phyloP scores from a whole-genome alignment of 2,888 invertebrate genomes.

The Oscheius sp. region DNA sequence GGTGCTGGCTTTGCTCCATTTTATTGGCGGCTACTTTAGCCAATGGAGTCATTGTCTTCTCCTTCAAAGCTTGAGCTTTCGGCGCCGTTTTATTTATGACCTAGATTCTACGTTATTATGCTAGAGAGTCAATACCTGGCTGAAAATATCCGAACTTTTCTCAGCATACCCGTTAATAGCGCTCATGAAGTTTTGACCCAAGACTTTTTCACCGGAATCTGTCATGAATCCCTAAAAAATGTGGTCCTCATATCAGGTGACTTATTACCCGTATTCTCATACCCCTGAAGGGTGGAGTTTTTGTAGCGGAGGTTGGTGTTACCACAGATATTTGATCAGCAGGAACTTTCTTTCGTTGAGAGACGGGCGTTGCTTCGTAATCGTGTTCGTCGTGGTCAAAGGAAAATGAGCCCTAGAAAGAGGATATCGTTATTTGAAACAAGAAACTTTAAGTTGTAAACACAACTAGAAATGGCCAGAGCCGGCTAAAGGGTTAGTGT shows the following conservation, averaged over 20 bases:
- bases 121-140: conserved; percentile 44
- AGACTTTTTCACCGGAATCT: conserved; percentile 64
- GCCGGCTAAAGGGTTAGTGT: too few species aligned
- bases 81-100: conserved; percentile 68
- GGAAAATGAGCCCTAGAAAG: conserved; percentile 58
- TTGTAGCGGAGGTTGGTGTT: conserved; percentile 40
- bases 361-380: conserved; percentile 55
- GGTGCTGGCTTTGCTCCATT: conserved; percentile 66
- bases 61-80: conserved; percentile 67
- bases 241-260: background rate
- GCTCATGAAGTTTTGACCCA: conserved; percentile 66
- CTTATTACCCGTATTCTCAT: conserved; percentile 42
- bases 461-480: too few species aligned
- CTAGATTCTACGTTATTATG: conserved; percentile 31
- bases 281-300: conserved; percentile 49
- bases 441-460: too few species aligned
- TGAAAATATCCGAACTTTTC: conserved; percentile 67
- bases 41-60: conserved; percentile 66
- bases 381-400: conserved; percentile 58
- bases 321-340: background rate
- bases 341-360: conserved; percentile 35
- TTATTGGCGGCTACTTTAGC: conserved; percentile 58
- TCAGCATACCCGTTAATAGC: conserved; percentile 69
- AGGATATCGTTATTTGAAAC: background rate
- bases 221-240: conserved; percentile 52